Base-by-base conservation (phyloP, 2,113 vertebrate species). In the Tachuris rubrigastra region DNA sequence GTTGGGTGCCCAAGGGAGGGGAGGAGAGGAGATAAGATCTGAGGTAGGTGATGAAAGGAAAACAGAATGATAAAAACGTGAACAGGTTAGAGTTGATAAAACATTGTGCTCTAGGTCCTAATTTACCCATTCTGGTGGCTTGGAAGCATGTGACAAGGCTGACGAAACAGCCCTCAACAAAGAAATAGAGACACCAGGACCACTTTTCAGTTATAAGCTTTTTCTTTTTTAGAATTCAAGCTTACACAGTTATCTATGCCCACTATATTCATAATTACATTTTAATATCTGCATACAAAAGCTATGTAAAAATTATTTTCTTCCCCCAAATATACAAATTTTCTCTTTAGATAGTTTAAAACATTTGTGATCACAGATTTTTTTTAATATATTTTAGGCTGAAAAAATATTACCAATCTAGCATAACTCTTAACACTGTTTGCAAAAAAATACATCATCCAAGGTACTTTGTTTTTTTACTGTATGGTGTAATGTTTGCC, bases 281-380 rank as follows among this genome's bases (percentile, higher is more conserved):
- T 98, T 98, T 98, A 97, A 98, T 98, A 98, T 98, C 96, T 98
- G 98, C 98, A 98, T 98, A 98, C 98, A 98, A 98, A 98, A 98
- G 98, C 98, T 98, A 98, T 98, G 98, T 98, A 98, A 98, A 98
- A 98, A 98, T 98, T 98, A 98, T 97, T 98, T 97, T 96, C 96
- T 97, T 97, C 97, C 97, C 96, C 97, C 98, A 98, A 98, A 98
- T 98, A 98, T 98, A 98, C 98, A 98, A 98, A 98, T 98, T 98
- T 98, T 97, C 90, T 97, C 97, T 98, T 98, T 96, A 97, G 98
- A 98, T 97, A 98, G 97, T 98, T 98, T 98, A 98, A 98, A 98
- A 98, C 97, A 98, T 98, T 98, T 98, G 96, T 98, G 97, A 98
- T 98, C 97, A 98, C 97, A 98, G 97, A 98, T 97, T 97, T 92